Evolutionary conservation across 2,888 invertebrate species (phyloP).

Genomic region (Opisthograptis luteolata): DNA sequence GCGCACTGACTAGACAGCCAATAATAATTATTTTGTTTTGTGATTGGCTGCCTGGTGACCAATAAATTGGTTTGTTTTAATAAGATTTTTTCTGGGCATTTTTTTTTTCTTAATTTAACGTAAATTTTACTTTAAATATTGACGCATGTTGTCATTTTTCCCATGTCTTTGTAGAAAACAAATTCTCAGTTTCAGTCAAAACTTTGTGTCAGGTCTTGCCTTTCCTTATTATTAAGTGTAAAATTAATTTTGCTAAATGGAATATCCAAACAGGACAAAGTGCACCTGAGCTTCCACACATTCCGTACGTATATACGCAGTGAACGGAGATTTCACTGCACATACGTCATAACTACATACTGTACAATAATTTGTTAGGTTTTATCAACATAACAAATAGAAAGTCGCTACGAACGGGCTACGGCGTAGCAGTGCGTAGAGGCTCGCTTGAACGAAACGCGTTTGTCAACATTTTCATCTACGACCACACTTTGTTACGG

Average conservation of each 20-base stretch:
- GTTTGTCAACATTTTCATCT: background rate
- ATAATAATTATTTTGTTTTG: conserved; percentile 1
- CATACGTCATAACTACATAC: too few relatives aligned
- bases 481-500: background rate
- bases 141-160: background rate
- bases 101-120: background rate
- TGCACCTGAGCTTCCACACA: too few relatives aligned
- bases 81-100: conserved; percentile 6
- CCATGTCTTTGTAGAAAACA: too few relatives aligned
- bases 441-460: background rate
- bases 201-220: too few relatives aligned
- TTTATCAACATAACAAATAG: background rate
- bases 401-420: conserved; percentile 4
- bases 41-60: conserved; percentile 17
- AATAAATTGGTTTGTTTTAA: conserved; percentile 16
- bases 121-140: background rate
- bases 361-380: too few relatives aligned
- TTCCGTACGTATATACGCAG: too few relatives aligned
- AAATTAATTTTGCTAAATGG: too few relatives aligned
- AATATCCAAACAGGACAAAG: too few relatives aligned
- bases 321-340: too few relatives aligned
- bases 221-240: too few relatives aligned
- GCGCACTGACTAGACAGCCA: conserved; percentile 2
- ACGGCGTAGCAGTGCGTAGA: conserved; percentile 14
- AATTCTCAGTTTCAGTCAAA: too few relatives aligned